These are phyloP conservation scores for Dinocampus coccinellae DNA, from an alignment of 2,888 invertebrate genomes.

Conservation along the genomic window DNA sequence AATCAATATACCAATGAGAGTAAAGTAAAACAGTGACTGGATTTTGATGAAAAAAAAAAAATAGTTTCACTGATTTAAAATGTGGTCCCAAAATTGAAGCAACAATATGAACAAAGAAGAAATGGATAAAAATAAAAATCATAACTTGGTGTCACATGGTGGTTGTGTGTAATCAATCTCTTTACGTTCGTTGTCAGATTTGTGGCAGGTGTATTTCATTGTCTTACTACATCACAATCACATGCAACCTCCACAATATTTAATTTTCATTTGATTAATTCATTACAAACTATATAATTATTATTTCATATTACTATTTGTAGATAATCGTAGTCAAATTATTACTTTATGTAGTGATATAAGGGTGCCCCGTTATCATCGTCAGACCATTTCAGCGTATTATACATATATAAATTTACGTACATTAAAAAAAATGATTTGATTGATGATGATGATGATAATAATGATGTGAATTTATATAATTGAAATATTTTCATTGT, in stretches of 20 bases:
- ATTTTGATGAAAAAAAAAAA: not conserved
- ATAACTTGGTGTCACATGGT: conserved; percentile 36
- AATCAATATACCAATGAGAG: conserved; percentile 4
- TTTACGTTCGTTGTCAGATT: conserved; percentile 44
- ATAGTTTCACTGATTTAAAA: not conserved
- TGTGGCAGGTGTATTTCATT: conserved; percentile 16
- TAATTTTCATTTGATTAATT: conserved; percentile 27
- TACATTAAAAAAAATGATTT: conserved; percentile 9
- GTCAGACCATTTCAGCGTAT: conserved; percentile 50
- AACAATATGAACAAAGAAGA: not conserved
- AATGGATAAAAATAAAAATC: not conserved
- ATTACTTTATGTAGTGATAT: conserved; percentile 59
- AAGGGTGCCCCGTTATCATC: conserved; percentile 58
- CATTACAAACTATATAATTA: conserved; percentile 43
- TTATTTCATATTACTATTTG: conserved; percentile 65
- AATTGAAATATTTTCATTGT: not conserved
- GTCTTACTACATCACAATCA: conserved; percentile 9
- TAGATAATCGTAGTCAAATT: conserved; percentile 62
- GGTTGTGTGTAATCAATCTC: conserved; percentile 60
- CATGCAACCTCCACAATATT: conserved; percentile 40
- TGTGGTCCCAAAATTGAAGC: not conserved
- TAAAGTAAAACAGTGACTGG: not conserved
- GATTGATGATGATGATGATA: not conserved
- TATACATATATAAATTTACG: conserved; percentile 13
- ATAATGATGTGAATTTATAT: conserved; percentile 9